Evolutionary conservation across 2,113 vertebrate species (phyloP).

Genomic region (Sylvicapra grimmia): DNA sequence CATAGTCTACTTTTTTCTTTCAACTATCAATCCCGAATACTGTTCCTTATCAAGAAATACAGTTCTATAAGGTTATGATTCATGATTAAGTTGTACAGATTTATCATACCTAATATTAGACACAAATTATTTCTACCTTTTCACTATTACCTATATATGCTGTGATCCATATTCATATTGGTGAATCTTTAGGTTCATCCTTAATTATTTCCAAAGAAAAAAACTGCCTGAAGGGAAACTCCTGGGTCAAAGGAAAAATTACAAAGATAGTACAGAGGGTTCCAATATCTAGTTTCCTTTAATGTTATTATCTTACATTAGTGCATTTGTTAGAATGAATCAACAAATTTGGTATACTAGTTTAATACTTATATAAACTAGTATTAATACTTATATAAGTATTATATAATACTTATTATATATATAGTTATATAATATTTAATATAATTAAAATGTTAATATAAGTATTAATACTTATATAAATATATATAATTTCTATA

Average conservation of each 20-base stretch:
- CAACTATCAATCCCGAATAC: neutral
- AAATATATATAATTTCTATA: neutral
- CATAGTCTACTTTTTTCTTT: neutral
- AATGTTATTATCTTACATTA: neutral
- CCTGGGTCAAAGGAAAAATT: neutral
- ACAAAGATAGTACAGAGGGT: neutral
- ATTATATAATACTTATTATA: neutral
- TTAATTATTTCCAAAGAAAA: slow-evolving; percentile 30
- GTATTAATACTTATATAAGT: neutral
- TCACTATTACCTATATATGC: neutral
- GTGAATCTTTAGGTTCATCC: neutral
- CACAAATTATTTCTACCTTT: neutral
- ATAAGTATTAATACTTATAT: neutral
- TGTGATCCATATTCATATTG: neutral
- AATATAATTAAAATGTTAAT: neutral
- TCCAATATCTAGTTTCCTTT: neutral
- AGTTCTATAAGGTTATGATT: neutral
- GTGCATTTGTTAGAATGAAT: neutral
- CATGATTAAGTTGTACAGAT: neutral
- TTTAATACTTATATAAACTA: too few relatives aligned
- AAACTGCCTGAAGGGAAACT: slow-evolving; percentile 4
- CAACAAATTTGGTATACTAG: neutral
- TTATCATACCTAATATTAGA: neutral
- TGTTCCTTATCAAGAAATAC: neutral
- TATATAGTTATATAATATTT: neutral